Percentiles rank a stretch among this genome's conserved stretches.
Evolutionary conservation across 1,140 invertebrate species (phyloP).

Genomic region (Dreissena polymorpha): DNA sequence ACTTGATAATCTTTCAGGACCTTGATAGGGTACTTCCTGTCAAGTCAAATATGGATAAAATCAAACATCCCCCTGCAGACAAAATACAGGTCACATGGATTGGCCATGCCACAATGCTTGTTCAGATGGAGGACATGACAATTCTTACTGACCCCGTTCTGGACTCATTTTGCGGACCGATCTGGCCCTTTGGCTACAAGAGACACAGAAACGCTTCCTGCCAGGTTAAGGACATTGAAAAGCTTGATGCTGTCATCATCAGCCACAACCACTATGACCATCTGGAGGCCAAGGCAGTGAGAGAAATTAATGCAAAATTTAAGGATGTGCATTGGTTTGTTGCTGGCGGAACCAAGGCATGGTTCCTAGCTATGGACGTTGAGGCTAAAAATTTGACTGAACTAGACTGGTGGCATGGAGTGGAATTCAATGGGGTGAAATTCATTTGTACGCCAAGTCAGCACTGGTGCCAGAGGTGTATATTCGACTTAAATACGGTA

Average conservation of each 20-base stretch:
- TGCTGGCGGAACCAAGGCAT: slow-evolving; percentile 76
- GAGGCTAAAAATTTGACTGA: slow-evolving; percentile 79
- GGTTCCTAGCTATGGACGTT: slow-evolving; percentile 72
- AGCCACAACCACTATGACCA: slow-evolving; percentile 83
- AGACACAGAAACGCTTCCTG: slow-evolving; percentile 57
- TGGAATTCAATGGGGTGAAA: slow-evolving; percentile 56
- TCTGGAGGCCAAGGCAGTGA: slow-evolving; percentile 78
- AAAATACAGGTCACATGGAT: slow-evolving; percentile 77
- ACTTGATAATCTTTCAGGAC: background rate
- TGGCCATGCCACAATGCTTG: slow-evolving; percentile 80
- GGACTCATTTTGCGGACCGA: slow-evolving; percentile 64
- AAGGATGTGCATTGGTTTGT: slow-evolving; percentile 79
- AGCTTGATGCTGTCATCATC: slow-evolving; percentile 81
- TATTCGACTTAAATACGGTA: slow-evolving; percentile 79
- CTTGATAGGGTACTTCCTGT: background rate
- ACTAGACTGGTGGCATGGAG: slow-evolving; percentile 81
- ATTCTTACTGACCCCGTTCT: slow-evolving; percentile 80
- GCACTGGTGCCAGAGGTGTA: slow-evolving; percentile 80
- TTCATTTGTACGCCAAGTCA: slow-evolving; percentile 81
- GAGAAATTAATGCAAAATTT: slow-evolving; percentile 62
- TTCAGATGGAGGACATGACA: slow-evolving; percentile 79
- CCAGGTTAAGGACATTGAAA: slow-evolving; percentile 59
- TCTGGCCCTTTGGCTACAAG: slow-evolving; percentile 38
- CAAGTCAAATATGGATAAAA: background rate
- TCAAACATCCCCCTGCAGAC: slow-evolving; percentile 23